These are phyloP conservation scores for Brachionus calyciflorus DNA, from an alignment of 1,140 invertebrate species.

Conservation along the genomic window DNA sequence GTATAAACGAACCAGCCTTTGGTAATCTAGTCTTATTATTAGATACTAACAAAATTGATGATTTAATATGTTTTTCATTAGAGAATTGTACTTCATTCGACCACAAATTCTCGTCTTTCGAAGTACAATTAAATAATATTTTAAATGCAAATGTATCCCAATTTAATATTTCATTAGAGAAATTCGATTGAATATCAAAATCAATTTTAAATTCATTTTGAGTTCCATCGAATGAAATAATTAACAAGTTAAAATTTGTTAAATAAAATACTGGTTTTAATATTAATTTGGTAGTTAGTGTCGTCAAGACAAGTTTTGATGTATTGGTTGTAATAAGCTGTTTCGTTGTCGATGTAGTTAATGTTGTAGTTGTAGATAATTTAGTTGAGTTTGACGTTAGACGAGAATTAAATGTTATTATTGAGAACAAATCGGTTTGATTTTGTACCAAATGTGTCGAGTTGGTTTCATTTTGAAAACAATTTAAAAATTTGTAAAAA, in stretches of 20 bases:
- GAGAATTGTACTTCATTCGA: neutral
- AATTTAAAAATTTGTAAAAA: too few relatives aligned
- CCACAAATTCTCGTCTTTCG: neutral
- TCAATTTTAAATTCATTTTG: neutral
- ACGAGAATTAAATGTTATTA: too few relatives aligned
- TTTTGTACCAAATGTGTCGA: too few relatives aligned
- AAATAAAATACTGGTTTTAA: neutral
- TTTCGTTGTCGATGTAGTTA: too few relatives aligned
- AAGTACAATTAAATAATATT: neutral
- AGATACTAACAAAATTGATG: neutral
- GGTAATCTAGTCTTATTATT: neutral
- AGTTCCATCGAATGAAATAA: neutral
- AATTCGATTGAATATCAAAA: neutral
- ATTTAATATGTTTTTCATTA: too few relatives aligned
- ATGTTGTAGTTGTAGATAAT: too few relatives aligned
- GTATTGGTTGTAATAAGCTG: neutral
- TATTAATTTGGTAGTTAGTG: neutral
- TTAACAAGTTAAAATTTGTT: neutral
- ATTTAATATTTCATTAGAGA: neutral
- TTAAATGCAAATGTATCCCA: neutral
- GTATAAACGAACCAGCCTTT: constrained; percentile 2
- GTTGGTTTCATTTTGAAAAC: too few relatives aligned
- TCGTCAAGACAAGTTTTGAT: neutral
- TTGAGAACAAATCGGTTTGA: too few relatives aligned
- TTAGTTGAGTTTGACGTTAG: too few relatives aligned